phyloP scores from a whole-genome alignment of 2,113 vertebrate species.

The Apeltes quadracus region DNA sequence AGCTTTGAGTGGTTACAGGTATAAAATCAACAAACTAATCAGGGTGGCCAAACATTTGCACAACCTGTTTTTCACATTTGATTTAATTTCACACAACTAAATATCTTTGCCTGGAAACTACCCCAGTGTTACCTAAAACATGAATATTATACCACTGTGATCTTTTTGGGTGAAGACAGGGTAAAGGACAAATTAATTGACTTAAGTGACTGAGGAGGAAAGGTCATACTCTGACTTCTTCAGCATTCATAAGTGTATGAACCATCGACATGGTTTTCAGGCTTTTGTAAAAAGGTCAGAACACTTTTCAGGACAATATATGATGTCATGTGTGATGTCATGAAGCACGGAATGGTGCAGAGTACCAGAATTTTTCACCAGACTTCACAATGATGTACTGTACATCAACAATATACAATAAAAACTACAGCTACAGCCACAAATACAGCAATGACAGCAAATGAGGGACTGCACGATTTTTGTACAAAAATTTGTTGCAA shows the following conservation, averaged over 20 bases:
- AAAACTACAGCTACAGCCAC: not conserved
- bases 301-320: no score
- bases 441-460: not conserved
- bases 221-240: not conserved
- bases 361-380: no score
- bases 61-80: no score
- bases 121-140: no score
- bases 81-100: no score
- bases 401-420: not conserved
- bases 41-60: not conserved
- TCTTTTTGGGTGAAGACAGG: no score
- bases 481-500: not conserved
- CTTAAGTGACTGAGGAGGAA: not conserved
- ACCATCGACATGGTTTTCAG: not conserved
- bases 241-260: not conserved
- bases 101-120: no score
- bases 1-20: no score
- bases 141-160: no score
- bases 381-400: not conserved
- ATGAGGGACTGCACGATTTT: not conserved
- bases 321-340: no score
- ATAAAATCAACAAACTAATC: no score
- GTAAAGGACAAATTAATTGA: not conserved
- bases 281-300: not conserved
- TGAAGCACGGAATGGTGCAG: no score